Base-by-base conservation (phyloP, 2,888 invertebrate species). In the Dermolepida albohirtum region DNA sequence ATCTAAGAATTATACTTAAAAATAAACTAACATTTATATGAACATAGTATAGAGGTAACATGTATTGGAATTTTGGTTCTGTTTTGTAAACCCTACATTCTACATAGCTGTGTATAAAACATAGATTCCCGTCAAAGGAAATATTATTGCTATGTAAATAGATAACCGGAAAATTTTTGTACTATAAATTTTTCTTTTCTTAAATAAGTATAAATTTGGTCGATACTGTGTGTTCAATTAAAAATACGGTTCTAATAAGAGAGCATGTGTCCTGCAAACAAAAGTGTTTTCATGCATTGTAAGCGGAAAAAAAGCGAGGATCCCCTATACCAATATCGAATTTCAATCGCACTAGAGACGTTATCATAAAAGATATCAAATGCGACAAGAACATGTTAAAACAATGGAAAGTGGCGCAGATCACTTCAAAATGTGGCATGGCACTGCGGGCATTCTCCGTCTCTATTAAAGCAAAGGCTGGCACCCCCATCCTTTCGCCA, bases 311-410 rank as follows among this genome's bases (percentile, higher is more conserved):
- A 66, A 62, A 54, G 63, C 17, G 40, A 40, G 47, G 47, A 57
- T 71, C 72, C 74, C 74, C 73, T 66, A 73, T 73, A 51, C 55
- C 49, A 50, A 68, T 70, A 73, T 74, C 73, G 64, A 69, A 73
- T 74, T 74, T 72, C 74, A 73, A 73, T 74, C 73, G 66, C 62
- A 70, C 68, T 57, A 64, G 72, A 74, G 73, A 74, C 72, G 71
- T 72, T 72, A 74, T 74, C 74, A 74, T 72, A 73, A 74, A 74
- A 74, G 74, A 73, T 74, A 73, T 74, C 74, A 67, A 74, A 74
- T 74, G 72, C 71, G 71, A 74, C 71, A 73, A 73, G 74, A 71
- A 73, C 74, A 74, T 74, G 74, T 70, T 73, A 73, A 73, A 73
- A 74, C 74, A 74, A 74, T 74, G 71, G 72, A 59, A 64, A 70